Evolutionary conservation across 2,113 vertebrate species (phyloP), one percentile per base, ranked within the genome.

Genomic region (Chitala chitala): DNA sequence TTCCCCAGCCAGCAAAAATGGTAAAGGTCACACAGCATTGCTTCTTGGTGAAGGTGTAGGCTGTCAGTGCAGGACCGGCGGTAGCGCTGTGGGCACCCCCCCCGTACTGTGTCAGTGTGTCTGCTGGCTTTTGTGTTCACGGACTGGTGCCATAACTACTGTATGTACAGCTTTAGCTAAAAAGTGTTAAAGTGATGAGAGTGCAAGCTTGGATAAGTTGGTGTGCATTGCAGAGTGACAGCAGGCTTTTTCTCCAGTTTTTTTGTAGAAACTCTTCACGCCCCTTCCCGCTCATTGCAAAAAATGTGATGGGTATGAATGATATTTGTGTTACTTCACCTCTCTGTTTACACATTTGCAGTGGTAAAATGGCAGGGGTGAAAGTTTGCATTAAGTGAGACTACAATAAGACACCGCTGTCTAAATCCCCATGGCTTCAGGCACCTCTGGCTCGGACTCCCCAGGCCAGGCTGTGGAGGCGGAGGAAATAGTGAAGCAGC

Each of bases 1-100:
- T 89, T 98, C 97, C 91, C 95, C 96, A 91, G 94, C 95, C 92
- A 98, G 93, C 87, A 98, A 98, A 93, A 98, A 95, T 87, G 95
- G 96, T 98, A 88, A 89, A 20, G 24, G 10, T 70, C 5, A 9
- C 20, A 10, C 29, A 6, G 31, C 6, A 1, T 70, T 31, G 3
- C 5, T 7, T 46, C 31, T 46, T 9, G 3, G 10, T 0, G 24
- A 58, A 31, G 46, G n/a, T 10, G 9, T 17, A 13, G 7, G 10
- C 24, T 22, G 5, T 9, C 48, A 6, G 2, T 40, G 20, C 40
- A 20, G 8, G 36, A 15, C 8, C 9, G 48, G n/a, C 26, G 51
- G 17, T 29, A 33, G 9, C 20, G 17, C 31, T 69, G 13, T 53
- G 17, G 13, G 29, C 31, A 50, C 22, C 17, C 0, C 4, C n/a